Base-by-base conservation (phyloP, 92 coral and sea anemone genomes). In the Ricordea florida region DNA sequence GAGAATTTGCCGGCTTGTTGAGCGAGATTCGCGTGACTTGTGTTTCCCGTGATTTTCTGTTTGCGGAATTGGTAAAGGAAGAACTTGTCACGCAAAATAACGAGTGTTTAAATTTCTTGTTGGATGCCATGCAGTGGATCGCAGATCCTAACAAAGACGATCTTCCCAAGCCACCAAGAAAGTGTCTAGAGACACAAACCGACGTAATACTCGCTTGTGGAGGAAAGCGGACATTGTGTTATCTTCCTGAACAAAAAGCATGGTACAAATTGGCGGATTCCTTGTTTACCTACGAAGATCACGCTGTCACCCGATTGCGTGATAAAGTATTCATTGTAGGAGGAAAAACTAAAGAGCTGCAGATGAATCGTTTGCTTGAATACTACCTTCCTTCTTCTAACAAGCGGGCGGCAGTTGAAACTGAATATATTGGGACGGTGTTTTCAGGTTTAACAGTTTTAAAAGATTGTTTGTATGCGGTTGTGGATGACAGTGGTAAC, bases 1-100 rank as follows among this genome's bases (percentile, higher is more conserved):
- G 69, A 38, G 34, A 53, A 30, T 67, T 66, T 16, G 33, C 45
- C n/a, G 69, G 66, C 37, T 41, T 78, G 1, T 57, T 78, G 38
- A 8, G 57, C 40, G 29, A 67, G 61, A 60, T 66, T 14, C 33
- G 84, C 29, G 33, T 67, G 9, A 21, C 41, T 2, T 72, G 50
- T 50, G 30, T 78, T 1, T 26, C 55, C 8, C 41, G 20, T 13
- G 23, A 50, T 22, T 78, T 65, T 47, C 67, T 78, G 33, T 51
- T 65, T 10, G 52, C 65, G 10, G 62, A 31, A 9, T 41, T 78
- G 25, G 84, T 44, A 18, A 53, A 66, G 13, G 77, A 78, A 33
- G 62, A 29, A 5, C 66, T 78, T 1, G 59, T 78, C 0, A 66
- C 64, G 10, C 20, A 67, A 22, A 64, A 66, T 37, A 55, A 42